Evolutionary conservation across 2,888 invertebrate genomes (phyloP).

Genomic region (Gerris lacustris): DNA sequence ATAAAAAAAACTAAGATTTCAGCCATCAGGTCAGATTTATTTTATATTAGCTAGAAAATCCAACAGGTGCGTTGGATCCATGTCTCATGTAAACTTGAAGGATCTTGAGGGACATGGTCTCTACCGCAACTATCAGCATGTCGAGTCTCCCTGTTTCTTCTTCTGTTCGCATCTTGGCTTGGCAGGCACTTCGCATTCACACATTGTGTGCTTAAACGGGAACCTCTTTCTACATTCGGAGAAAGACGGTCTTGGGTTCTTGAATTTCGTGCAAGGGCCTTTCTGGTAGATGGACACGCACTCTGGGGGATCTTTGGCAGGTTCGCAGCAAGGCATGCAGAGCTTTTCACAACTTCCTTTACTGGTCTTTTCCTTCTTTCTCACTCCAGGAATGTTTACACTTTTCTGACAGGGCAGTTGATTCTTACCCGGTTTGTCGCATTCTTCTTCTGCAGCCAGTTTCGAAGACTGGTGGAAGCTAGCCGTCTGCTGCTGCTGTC

Average conservation of each 20-base stretch:
- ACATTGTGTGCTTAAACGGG: background rate
- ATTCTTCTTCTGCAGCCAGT: conserved; percentile 7
- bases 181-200: background rate
- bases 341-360: conserved; percentile 5
- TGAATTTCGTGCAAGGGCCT: background rate
- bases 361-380: background rate
- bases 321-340: conserved; percentile 8
- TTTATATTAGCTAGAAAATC: too few relatives aligned
- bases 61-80: too few relatives aligned
- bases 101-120: too few relatives aligned
- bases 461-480: background rate
- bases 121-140: background rate
- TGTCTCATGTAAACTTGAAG: too few relatives aligned
- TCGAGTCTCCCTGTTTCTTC: background rate
- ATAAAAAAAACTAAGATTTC: too few relatives aligned
- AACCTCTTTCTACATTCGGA: conserved; percentile 1
- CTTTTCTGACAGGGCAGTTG: background rate
- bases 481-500: background rate
- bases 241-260: conserved; percentile 4
- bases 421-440: background rate
- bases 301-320: background rate
- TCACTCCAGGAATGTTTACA: background rate
- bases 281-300: background rate
- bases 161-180: background rate
- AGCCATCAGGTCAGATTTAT: too few relatives aligned